Percentiles rank a stretch among this genome's conserved stretches.
These are phyloP conservation scores for Microplitis demolitor DNA, from an alignment of 1,140 invertebrate genomes.

Conservation along the genomic window DNA sequence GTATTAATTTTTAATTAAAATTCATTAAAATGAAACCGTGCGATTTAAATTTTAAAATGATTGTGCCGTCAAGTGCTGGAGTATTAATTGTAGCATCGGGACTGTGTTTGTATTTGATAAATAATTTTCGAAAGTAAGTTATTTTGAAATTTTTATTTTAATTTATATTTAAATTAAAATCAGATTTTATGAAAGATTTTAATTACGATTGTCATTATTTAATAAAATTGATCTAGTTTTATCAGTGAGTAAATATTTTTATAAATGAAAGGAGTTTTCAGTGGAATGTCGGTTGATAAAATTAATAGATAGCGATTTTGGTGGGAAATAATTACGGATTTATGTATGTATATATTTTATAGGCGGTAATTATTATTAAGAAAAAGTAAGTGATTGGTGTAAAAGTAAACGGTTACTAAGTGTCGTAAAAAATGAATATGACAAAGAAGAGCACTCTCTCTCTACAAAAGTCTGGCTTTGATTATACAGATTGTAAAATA, in stretches of 20 bases:
- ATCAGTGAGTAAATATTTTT: not conserved
- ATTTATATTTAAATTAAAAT: not conserved
- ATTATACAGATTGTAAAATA: not conserved
- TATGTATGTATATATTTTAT: too few species aligned
- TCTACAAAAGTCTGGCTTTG: not conserved
- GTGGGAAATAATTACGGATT: too few species aligned
- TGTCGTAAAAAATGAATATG: too few species aligned
- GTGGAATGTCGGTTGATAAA: too few species aligned
- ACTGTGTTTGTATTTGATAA: conserved; percentile 45
- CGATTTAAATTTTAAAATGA: conserved; percentile 37
- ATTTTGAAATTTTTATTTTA: conserved; percentile 19
- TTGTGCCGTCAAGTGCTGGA: conserved; percentile 42
- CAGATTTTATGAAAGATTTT: too few species aligned
- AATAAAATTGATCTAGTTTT: not conserved
- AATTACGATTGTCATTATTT: not conserved
- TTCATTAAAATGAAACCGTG: not conserved
- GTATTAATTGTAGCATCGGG: conserved; percentile 48
- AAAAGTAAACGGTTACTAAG: too few species aligned
- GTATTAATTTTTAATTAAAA: too few species aligned
- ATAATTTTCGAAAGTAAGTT: conserved; percentile 39
- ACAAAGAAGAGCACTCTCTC: conserved; percentile 1
- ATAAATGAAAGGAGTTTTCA: not conserved
- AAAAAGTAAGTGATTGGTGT: not conserved
- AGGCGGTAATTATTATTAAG: not conserved
- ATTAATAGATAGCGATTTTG: too few species aligned